Conservation (phyloP, 2,113 vertebrate genomes). For the Setophaga petechia region DNA sequence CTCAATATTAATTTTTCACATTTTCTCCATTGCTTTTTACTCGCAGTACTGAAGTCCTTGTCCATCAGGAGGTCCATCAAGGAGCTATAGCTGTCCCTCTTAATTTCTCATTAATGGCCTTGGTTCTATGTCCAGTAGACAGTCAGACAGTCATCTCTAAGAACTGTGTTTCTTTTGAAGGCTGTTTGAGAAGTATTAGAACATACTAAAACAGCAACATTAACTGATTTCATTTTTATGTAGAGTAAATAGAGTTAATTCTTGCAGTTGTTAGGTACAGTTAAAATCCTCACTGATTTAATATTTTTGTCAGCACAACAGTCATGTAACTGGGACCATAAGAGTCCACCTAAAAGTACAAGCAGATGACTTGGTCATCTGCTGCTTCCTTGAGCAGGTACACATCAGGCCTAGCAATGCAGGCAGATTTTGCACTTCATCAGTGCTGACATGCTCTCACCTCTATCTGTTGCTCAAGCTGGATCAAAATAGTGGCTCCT, state of each 20-base stretch:
- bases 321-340: neutral
- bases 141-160: neutral
- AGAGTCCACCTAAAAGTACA: neutral
- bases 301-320: neutral
- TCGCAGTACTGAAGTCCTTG: neutral
- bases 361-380: neutral
- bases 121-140: neutral
- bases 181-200: neutral
- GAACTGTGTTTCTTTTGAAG: neutral
- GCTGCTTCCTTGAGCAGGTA: neutral
- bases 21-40: neutral
- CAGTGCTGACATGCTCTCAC: rapidly evolving
- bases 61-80: neutral
- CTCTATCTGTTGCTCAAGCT: neutral
- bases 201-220: neutral
- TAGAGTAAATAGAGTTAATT: neutral
- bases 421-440: neutral
- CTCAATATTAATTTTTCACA: neutral
- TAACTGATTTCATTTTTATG: neutral
- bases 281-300: neutral
- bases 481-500: neutral
- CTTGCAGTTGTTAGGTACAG: neutral
- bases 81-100: neutral
- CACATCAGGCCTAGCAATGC: neutral
- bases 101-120: neutral